Evolutionary conservation across 2,888 invertebrate genomes (phyloP), one percentile per base, ranked within the genome.

Genomic region (Dasysyrphus tricinctus): DNA sequence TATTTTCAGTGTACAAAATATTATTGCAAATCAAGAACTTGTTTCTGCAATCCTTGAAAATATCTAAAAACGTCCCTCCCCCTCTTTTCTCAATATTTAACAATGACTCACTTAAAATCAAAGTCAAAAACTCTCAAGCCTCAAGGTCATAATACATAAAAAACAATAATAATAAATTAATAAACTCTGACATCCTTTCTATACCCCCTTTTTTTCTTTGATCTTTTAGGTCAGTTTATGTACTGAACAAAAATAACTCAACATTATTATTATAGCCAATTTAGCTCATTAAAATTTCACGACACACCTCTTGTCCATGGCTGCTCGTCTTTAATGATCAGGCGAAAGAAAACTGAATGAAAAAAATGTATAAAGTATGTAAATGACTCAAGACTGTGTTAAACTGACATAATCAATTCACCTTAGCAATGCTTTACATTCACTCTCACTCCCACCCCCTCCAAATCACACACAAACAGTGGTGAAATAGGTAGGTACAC

Each of bases 361-460:
- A 11, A 39, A 32, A 42, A 44, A 56, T 44, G 3, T 24, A 24
- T 24, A 24, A 1, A 24, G 24, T 32, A 32, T 6, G 34, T 32
- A 29, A 49, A 44, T 24, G 24, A 54, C 69, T 29, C 29, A 57
- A 56, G 42, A 63, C 67, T 42, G 56, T 57, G 39, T 67, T 49
- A 77, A 47, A 67, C 65, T 37, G 72, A 59, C 59, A 69, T 70
- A 83, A 83, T 83, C 80, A 83, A 83, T 83, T 83, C 75, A 80
- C 63, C 80, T 51, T 42, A 59, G 63, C 16, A 51, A 54, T 39
- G 39, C 37, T 54, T 67, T 34, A 49, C 34, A 34, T 67, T 34
- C 19, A 34, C 19, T 65, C 65, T 65, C 47, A 29, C 12, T 29
- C 59, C 37, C 44, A 19, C 42, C 57, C 5, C 7, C 37, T 29